These are phyloP conservation scores for Erebia ligea DNA, from an alignment of 2,888 invertebrate genomes.

Conservation along the genomic window DNA sequence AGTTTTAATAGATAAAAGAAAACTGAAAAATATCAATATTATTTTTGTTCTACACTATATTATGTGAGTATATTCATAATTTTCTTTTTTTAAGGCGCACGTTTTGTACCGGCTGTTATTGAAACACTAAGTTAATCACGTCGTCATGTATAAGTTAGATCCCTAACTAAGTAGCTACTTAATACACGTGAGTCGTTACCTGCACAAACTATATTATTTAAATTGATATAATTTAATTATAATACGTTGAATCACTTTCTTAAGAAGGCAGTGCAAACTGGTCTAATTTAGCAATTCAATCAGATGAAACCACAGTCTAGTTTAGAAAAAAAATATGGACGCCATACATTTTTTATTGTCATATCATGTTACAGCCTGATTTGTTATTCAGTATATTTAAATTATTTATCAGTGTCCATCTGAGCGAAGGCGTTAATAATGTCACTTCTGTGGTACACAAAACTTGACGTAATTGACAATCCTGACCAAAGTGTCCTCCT, in stretches of 20 bases:
- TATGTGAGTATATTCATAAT: no score
- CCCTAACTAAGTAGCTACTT: no score
- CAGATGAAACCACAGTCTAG: neutral
- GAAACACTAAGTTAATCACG: no score
- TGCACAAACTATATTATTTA: neutral
- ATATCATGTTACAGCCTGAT: slow-evolving; percentile 11
- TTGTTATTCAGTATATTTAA: slow-evolving; percentile 12
- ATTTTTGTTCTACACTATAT: no score
- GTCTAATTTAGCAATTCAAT: slow-evolving; percentile 16
- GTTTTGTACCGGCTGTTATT: no score
- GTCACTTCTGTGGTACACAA: slow-evolving; percentile 5
- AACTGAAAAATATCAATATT: no score
- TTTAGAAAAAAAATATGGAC: neutral
- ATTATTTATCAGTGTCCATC: neutral
- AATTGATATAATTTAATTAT: slow-evolving; percentile 1
- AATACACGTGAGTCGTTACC: no score
- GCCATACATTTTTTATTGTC: slow-evolving; percentile 8
- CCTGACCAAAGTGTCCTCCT: neutral
- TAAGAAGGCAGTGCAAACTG: neutral
- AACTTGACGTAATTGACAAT: neutral
- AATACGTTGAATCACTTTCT: neutral
- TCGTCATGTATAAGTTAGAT: no score
- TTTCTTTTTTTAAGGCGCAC: no score
- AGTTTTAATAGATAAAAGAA: no score
- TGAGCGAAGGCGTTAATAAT: slow-evolving; percentile 12